Percentiles rank a stretch among this genome's conserved stretches.
phyloP scores from a whole-genome alignment of 2,888 invertebrate species.

The Herminia tarsipennalis region DNA sequence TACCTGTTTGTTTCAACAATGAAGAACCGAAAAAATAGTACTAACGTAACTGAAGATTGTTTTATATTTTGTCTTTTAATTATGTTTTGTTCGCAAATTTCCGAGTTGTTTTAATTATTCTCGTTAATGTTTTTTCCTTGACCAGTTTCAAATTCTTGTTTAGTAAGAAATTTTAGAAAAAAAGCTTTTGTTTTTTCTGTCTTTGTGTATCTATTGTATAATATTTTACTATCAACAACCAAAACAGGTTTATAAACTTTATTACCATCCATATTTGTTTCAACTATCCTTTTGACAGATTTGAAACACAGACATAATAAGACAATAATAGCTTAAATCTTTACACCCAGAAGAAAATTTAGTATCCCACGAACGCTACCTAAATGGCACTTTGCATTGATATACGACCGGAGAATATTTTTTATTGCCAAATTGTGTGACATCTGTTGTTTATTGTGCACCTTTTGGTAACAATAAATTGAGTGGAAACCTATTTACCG shows the following conservation, averaged over 20 bases:
- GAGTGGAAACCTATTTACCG: conserved; percentile 16
- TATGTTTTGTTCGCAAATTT: background rate
- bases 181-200: too few species aligned
- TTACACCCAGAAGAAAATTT: conserved; percentile 16
- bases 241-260: too few species aligned
- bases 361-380: conserved; percentile 13
- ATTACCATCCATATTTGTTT: too few species aligned
- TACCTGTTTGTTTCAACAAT: too few species aligned
- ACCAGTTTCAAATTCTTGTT: background rate
- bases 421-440: conserved; percentile 34
- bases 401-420: conserved; percentile 27
- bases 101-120: background rate
- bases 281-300: conserved; percentile 10
- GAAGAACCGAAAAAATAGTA: too few species aligned
- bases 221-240: too few species aligned
- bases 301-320: background rate
- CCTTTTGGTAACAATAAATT: conserved; percentile 23
- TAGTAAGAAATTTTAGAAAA: too few species aligned
- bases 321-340: conserved; percentile 14
- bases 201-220: too few species aligned
- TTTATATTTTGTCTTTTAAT: background rate
- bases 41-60: too few species aligned
- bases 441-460: conserved; percentile 33
- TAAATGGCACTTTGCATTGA: conserved; percentile 38
- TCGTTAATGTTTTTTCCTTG: background rate